phyloP scores from a whole-genome alignment of 2,888 invertebrate genomes.

The Microdon myrmicae region DNA sequence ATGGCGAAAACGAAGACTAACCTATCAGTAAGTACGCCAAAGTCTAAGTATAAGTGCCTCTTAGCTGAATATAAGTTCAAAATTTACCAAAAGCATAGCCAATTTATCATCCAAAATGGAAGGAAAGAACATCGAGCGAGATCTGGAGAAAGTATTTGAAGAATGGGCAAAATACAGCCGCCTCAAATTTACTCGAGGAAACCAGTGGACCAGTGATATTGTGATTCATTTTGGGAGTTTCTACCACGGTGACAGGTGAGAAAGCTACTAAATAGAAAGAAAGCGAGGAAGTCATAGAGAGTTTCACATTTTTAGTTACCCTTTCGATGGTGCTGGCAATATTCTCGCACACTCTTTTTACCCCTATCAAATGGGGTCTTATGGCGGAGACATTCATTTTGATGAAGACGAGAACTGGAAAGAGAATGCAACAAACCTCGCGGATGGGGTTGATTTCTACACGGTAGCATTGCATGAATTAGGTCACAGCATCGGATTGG shows the following conservation, averaged over 20 bases:
- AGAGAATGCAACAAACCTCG: slow-evolving; percentile 66
- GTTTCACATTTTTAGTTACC: slow-evolving; percentile 67
- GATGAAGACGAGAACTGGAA: slow-evolving; percentile 83
- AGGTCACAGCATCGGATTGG: slow-evolving; percentile 80
- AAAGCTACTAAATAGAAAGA: slow-evolving; percentile 18
- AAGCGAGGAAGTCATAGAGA: slow-evolving; percentile 59
- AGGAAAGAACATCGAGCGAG: slow-evolving; percentile 69
- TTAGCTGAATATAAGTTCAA: neutral
- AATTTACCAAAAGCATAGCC: slow-evolving; percentile 69
- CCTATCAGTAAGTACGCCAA: slow-evolving; percentile 73
- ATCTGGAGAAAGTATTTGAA: slow-evolving; percentile 73
- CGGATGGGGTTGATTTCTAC: slow-evolving; percentile 73
- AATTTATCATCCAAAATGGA: slow-evolving; percentile 76
- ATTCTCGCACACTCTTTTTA: slow-evolving; percentile 83
- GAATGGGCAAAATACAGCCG: slow-evolving; percentile 77
- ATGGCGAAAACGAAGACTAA: slow-evolving; percentile 76
- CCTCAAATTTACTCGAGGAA: slow-evolving; percentile 70
- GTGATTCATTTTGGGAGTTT: slow-evolving; percentile 76
- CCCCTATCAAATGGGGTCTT: slow-evolving; percentile 71
- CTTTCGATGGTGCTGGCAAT: slow-evolving; percentile 80
- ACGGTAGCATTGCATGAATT: slow-evolving; percentile 81
- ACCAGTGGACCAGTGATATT: slow-evolving; percentile 75
- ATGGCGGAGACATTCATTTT: slow-evolving; percentile 80
- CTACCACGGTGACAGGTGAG: slow-evolving; percentile 75
- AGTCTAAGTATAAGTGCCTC: neutral